A percentile compares a stretch with the other conserved stretches of the same genome.
Conservation (phyloP, 2,888 invertebrate genomes). For the Zygogramma bicolorata region DNA sequence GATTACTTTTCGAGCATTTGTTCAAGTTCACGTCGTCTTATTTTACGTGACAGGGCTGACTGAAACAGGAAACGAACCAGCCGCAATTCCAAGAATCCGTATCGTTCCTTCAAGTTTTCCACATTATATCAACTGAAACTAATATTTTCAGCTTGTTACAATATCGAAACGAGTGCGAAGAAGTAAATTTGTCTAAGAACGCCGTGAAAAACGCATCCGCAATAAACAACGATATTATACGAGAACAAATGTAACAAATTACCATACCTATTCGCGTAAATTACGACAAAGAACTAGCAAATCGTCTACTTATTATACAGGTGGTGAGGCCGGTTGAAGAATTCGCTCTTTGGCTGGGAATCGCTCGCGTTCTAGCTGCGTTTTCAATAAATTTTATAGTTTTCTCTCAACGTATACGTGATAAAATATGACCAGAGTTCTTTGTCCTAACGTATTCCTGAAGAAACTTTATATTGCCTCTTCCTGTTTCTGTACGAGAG, state of each 20-base stretch:
- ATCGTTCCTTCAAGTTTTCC: background rate
- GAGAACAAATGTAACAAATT: constrained; percentile 45
- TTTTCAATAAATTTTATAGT: constrained; percentile 41
- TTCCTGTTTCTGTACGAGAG: constrained; percentile 20
- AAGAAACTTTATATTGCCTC: constrained; percentile 25
- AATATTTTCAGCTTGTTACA: constrained; percentile 29
- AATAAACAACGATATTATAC: constrained; percentile 45
- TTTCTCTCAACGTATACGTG: constrained; percentile 19
- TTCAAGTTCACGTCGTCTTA: too few relatives aligned
- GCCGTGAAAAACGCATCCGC: constrained; percentile 42
- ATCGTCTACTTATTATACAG: constrained; percentile 44
- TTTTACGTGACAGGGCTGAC: too few relatives aligned
- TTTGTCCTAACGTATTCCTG: constrained; percentile 26
- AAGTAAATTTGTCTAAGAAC: constrained; percentile 39
- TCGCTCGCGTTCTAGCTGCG: constrained; percentile 19
- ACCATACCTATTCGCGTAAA: constrained; percentile 36
- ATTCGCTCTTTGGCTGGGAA: constrained; percentile 42
- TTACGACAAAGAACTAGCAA: constrained; percentile 47
- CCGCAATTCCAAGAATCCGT: background rate
- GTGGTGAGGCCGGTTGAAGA: constrained; percentile 37
- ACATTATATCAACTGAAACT: background rate
- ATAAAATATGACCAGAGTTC: constrained; percentile 30
- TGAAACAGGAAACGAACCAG: too few relatives aligned
- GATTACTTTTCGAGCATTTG: too few relatives aligned
- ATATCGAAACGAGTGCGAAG: constrained; percentile 23